Evolutionary conservation across 2,113 vertebrate genomes (phyloP).

Genomic region (Equus przewalskii): DNA sequence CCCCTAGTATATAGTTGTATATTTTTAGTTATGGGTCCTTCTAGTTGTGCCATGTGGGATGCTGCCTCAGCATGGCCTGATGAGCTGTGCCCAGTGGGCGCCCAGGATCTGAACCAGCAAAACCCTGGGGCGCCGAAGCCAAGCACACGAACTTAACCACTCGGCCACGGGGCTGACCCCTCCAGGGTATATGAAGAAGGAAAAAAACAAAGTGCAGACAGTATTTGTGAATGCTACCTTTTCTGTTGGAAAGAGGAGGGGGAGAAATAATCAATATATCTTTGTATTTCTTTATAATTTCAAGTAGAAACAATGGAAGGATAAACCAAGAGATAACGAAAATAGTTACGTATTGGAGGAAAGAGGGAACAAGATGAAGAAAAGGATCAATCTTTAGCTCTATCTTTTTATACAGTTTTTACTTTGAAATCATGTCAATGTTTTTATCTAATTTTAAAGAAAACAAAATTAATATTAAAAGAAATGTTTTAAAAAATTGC

Average conservation of each 20-base stretch:
- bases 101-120: too few species aligned
- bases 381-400: not conserved
- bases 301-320: not conserved
- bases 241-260: not conserved
- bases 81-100: too few species aligned
- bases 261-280: not conserved
- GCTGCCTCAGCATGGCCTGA: too few species aligned
- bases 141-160: too few species aligned
- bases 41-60: too few species aligned
- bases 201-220: not conserved
- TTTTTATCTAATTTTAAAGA: not conserved
- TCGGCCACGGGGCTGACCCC: not conserved
- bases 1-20: too few species aligned
- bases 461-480: constrained; percentile 32
- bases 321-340: not conserved
- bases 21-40: too few species aligned
- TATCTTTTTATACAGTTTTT: not conserved
- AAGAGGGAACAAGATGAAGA: not conserved
- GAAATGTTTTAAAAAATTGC: not conserved
- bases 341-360: not conserved
- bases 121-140: too few species aligned
- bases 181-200: not conserved
- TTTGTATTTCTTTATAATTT: not conserved
- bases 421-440: not conserved
- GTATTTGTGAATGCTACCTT: not conserved